A percentile compares a stretch with the other conserved stretches of the same genome.
Conservation (phyloP, 2,888 invertebrate species). For the Dione juno region DNA sequence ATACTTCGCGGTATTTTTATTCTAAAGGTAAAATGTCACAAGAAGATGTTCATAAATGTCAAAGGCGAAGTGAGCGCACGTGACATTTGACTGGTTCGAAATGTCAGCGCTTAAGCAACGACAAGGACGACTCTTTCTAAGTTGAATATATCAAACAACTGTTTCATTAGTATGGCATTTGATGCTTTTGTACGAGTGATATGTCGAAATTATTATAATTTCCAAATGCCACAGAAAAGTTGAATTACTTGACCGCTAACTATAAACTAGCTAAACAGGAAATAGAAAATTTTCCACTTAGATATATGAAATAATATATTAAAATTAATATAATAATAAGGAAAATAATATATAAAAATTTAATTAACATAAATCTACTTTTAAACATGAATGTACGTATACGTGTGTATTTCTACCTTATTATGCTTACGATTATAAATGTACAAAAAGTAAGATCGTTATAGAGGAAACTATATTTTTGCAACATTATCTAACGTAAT, state of each 20-base stretch:
- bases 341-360: constrained; percentile 4
- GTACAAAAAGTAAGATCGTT: no score
- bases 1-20: constrained; percentile 55
- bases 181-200: constrained; percentile 67
- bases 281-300: constrained; percentile 50
- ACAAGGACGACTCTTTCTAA: constrained; percentile 82
- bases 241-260: constrained; percentile 74
- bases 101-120: constrained; percentile 81
- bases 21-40: constrained; percentile 71
- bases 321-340: constrained; percentile 14
- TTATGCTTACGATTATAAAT: no score
- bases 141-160: constrained; percentile 65
- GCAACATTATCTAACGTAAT: no score
- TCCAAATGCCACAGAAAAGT: constrained; percentile 74
- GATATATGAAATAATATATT: constrained; percentile 24
- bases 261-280: constrained; percentile 58
- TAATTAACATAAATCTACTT: not conserved
- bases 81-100: constrained; percentile 80
- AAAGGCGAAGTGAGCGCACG: constrained; percentile 77
- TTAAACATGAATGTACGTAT: no score
- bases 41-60: constrained; percentile 68
- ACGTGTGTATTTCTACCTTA: no score
- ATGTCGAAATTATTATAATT: constrained; percentile 77
- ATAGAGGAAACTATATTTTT: no score
- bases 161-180: constrained; percentile 78